Percentiles rank a stretch among this genome's conserved stretches.
Conservation (phyloP, 2,888 invertebrate species). For the Drosophila anomalata region DNA sequence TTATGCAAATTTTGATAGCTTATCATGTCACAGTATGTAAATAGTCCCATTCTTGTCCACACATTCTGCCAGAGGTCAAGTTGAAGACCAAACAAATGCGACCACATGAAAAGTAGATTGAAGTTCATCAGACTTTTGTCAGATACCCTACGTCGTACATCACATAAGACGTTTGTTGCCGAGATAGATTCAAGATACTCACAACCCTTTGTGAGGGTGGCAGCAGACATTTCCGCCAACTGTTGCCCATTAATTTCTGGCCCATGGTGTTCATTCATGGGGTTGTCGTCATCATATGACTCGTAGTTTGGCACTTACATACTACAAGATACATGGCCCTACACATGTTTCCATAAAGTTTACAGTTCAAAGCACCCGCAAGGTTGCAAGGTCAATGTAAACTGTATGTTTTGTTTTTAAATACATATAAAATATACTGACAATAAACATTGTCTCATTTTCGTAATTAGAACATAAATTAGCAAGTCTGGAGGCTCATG, state of each 20-base stretch:
- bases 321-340: slow-evolving; percentile 13
- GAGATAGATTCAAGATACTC: not conserved
- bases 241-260: slow-evolving; percentile 56
- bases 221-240: slow-evolving; percentile 31
- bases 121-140: not conserved
- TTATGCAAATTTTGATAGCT: slow-evolving; percentile 45
- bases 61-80: slow-evolving; percentile 51
- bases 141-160: slow-evolving; percentile 7
- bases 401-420: not conserved
- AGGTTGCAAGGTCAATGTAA: slow-evolving; percentile 65
- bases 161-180: not conserved
- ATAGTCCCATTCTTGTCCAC: slow-evolving; percentile 12
- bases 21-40: slow-evolving; percentile 34
- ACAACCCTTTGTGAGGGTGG: not conserved
- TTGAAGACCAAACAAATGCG: slow-evolving; percentile 48
- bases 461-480: not conserved
- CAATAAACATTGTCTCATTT: not conserved
- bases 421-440: not conserved
- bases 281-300: slow-evolving; percentile 60
- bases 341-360: slow-evolving; percentile 26
- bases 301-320: slow-evolving; percentile 30
- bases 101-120: slow-evolving; percentile 31
- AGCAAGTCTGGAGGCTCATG: not conserved
- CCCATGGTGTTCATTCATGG: slow-evolving; percentile 38
- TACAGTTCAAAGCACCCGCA: slow-evolving; percentile 69